Evolutionary conservation across 1,140 invertebrate genomes (phyloP), one percentile per base, ranked within the genome.

Genomic region (Diorhabda carinulata): DNA sequence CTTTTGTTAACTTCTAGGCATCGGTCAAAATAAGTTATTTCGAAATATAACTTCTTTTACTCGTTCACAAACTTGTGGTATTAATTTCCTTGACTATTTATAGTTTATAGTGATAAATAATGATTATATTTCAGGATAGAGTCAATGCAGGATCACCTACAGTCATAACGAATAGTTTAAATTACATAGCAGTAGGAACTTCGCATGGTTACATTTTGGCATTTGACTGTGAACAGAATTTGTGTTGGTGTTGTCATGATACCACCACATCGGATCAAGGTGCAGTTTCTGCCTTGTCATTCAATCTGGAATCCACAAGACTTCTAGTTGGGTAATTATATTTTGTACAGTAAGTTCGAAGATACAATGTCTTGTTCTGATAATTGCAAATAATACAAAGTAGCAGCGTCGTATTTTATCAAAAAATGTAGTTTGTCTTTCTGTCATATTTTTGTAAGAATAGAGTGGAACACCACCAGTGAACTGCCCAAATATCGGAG

Each of bases 161-260:
- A 74, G 89, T 92, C 40, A 86, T 92, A 42, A 87, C 91, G 70
- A 91, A 91, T 56, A 90, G 92, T 64, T 86, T 88, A 2, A 88
- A 89, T 61, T 87, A 92, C 77, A 90, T 97, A 72, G 92, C 92
- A 25, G 88, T 98, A 61, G 96, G 97, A 47, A 98, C 96, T 57
- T 95, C 94, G 56, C 94, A 97, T 83, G 96, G 96, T 40, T 86
- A 96, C 69, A 87, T 97, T 65, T 82, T 98, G 9, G 89, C 94
- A 64, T 98, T 98, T 86, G 94, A 95, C 86, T 84, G 86, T 3
- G 87, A 89, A 42, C 93, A 95, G 82, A 91, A 88, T 10, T 82
- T 98, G 70, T 89, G 93, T 80, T 97, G 93, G 92, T 95, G 90
- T 56, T 90, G 89, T 77, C 87, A 91, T 74, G 88, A 91, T 74